phyloP scores from a whole-genome alignment of 1,140 invertebrate species.

The Cyrtorhinus lividipennis region DNA sequence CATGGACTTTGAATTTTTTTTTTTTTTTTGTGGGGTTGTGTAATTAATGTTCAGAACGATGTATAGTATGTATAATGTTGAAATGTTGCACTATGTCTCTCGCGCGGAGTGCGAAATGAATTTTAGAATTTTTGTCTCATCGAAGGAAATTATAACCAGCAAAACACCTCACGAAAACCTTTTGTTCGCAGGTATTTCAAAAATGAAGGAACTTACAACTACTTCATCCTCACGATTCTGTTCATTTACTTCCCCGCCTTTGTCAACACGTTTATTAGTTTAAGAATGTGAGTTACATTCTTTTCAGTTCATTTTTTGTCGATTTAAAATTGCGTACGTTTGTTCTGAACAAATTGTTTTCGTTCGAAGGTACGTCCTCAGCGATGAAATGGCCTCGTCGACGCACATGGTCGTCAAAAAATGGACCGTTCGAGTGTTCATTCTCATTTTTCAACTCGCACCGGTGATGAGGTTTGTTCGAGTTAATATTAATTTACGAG shows the following conservation, averaged over 20 bases:
- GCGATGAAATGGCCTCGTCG: slow-evolving; percentile 27
- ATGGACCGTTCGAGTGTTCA: slow-evolving; percentile 39
- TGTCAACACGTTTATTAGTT: slow-evolving; percentile 45
- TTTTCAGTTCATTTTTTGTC: slow-evolving; percentile 1
- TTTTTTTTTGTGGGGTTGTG: too few relatives aligned
- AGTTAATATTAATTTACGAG: too few relatives aligned
- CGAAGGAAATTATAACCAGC: too few relatives aligned
- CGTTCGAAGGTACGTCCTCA: slow-evolving; percentile 27
- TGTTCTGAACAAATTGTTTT: not conserved
- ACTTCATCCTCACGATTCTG: slow-evolving; percentile 42
- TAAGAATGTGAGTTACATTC: slow-evolving; percentile 39
- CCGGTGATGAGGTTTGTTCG: slow-evolving; percentile 37
- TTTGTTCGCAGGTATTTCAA: slow-evolving; percentile 30
- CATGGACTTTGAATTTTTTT: too few relatives aligned
- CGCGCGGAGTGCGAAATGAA: too few relatives aligned
- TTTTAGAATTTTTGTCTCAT: too few relatives aligned
- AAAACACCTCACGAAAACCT: too few relatives aligned
- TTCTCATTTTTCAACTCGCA: slow-evolving; percentile 45
- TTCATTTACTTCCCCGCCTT: slow-evolving; percentile 48
- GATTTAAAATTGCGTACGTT: not conserved
- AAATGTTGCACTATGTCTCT: too few relatives aligned
- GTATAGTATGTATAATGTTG: too few relatives aligned
- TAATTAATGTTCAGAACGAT: too few relatives aligned
- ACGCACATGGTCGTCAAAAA: slow-evolving; percentile 28
- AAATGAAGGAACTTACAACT: slow-evolving; percentile 31